These are phyloP conservation scores for Indicator indicator DNA, from an alignment of 2,113 vertebrate genomes.

Conservation along the genomic window DNA sequence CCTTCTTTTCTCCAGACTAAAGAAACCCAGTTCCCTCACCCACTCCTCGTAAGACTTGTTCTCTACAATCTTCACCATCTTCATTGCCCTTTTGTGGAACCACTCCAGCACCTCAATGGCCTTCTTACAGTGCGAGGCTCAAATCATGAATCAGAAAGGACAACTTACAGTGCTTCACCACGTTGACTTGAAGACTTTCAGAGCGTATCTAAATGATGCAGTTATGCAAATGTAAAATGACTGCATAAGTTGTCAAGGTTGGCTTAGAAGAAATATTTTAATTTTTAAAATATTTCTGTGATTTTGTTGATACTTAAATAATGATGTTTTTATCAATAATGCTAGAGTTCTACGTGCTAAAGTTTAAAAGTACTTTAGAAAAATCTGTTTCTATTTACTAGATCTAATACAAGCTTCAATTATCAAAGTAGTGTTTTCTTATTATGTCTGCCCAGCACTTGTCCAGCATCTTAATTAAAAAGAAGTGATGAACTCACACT, in stretches of 20 bases:
- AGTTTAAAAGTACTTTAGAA: background rate
- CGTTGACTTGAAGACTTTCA: background rate
- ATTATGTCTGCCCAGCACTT: background rate
- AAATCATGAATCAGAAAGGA: background rate
- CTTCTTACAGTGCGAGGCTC: too few relatives aligned
- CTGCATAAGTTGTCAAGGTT: background rate
- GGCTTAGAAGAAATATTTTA: background rate
- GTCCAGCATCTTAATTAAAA: background rate
- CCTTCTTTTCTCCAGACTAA: too few relatives aligned
- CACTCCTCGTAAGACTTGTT: too few relatives aligned
- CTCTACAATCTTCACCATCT: too few relatives aligned
- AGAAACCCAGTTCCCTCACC: too few relatives aligned
- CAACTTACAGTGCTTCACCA: background rate
- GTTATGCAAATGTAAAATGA: background rate
- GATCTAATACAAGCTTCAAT: background rate
- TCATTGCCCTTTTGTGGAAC: too few relatives aligned
- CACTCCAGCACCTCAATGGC: too few relatives aligned
- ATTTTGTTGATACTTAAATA: background rate
- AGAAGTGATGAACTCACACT: background rate
- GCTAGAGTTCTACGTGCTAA: background rate
- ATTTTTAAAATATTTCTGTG: background rate
- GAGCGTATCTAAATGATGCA: background rate
- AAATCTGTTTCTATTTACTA: background rate
- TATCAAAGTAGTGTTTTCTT: background rate
- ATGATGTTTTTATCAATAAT: background rate